Percentiles rank a stretch among this genome's conserved stretches.
Conservation (phyloP, 2,888 invertebrate species). For the Ophion slaviceki region DNA sequence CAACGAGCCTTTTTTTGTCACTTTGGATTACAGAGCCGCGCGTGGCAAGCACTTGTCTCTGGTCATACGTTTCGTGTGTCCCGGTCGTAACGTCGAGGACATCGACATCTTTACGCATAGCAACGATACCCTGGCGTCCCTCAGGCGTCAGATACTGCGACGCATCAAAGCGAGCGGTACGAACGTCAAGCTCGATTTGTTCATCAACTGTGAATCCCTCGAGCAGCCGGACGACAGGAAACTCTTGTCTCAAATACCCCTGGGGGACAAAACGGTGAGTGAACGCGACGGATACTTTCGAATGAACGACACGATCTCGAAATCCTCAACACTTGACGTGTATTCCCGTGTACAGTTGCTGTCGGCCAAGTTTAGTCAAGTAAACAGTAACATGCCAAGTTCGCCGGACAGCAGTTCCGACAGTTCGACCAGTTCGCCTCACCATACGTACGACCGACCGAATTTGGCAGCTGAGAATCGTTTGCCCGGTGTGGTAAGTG, state of each 20-base stretch:
- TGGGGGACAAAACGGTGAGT: conserved; percentile 94
- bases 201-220: conserved; percentile 93
- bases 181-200: conserved; percentile 95
- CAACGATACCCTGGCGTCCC: conserved; percentile 95
- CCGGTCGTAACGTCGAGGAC: conserved; percentile 95
- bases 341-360: conserved; percentile 84
- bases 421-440: conserved; percentile 96
- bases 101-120: conserved; percentile 96
- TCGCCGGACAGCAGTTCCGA: conserved; percentile 97
- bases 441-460: conserved; percentile 92
- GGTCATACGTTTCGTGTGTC: conserved; percentile 94
- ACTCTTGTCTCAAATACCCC: conserved; percentile 92
- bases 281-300: neutral
- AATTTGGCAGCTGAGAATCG: conserved; percentile 94
- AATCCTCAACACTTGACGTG: neutral
- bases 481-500: conserved; percentile 94
- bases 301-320: neutral
- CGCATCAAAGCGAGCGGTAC: conserved; percentile 86
- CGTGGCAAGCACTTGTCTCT: conserved; percentile 95
- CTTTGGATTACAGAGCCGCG: conserved; percentile 88
- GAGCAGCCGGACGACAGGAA: conserved; percentile 95
- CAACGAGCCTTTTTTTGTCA: neutral
- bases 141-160: conserved; percentile 91
- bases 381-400: conserved; percentile 89
- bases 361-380: conserved; percentile 91